Evolutionary conservation across 2,797 vertebrate genomes (phyloP).

Genomic region (Octomys mimax): DNA sequence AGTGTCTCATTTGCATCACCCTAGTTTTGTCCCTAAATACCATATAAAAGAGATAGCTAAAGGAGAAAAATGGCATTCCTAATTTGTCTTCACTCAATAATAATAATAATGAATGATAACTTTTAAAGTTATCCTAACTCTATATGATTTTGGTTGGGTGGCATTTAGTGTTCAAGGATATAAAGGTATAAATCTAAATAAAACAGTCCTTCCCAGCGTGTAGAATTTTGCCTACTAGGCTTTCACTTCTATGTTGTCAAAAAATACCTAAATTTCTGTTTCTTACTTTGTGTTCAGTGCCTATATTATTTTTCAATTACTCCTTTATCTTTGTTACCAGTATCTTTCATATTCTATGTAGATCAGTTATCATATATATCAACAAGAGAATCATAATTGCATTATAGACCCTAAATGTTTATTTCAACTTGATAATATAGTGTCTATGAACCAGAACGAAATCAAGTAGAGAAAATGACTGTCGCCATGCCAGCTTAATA

Average conservation of each 20-base stretch:
- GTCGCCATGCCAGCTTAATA: conserved; percentile 69
- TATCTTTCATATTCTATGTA: conserved; percentile 5
- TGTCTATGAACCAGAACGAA: conserved; percentile 67
- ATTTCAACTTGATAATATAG: conserved; percentile 64
- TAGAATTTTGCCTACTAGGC: neutral
- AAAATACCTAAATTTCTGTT: conserved; percentile 8
- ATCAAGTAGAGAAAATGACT: conserved; percentile 74
- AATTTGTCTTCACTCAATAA: conserved; percentile 18
- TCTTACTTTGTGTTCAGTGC: neutral
- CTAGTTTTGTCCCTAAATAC: neutral
- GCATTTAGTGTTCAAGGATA: neutral
- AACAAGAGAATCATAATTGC: neutral
- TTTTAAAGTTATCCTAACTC: neutral
- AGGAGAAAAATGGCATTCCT: neutral
- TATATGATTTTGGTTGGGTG: conserved; percentile 25
- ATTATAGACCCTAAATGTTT: conserved; percentile 53
- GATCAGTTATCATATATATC: conserved; percentile 12
- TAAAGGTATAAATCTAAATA: neutral
- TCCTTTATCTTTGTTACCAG: conserved; percentile 47
- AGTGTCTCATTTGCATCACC: neutral
- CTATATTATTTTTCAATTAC: neutral
- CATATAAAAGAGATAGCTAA: neutral
- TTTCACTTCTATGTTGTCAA: conserved; percentile 41
- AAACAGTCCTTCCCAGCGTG: neutral
- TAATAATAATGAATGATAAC: neutral